Conservation (phyloP, 2,888 invertebrate species). For the Ceraclea dissimilis region DNA sequence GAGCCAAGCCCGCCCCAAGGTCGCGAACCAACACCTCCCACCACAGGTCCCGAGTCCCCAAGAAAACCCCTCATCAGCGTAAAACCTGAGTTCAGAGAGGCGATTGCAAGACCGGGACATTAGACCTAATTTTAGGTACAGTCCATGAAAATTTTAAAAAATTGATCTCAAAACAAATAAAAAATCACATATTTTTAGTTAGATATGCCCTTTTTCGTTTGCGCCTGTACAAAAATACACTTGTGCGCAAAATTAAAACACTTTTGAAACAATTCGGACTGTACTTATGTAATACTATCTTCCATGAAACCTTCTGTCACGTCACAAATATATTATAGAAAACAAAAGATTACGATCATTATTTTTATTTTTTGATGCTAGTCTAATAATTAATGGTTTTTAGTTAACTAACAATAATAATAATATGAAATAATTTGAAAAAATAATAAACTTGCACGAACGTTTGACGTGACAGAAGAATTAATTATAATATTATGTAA, state of each 20-base stretch:
- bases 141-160: not conserved
- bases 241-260: not conserved
- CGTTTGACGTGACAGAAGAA: not conserved
- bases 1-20: not conserved
- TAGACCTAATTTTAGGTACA: conserved; percentile 1
- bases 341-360: not conserved
- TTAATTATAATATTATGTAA: not conserved
- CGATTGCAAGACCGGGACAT: conserved; percentile 10
- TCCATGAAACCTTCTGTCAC: conserved; percentile 6
- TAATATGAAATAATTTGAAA: not conserved
- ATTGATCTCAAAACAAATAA: not conserved
- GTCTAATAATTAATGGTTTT: not conserved
- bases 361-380: conserved; percentile 1
- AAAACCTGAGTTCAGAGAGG: conserved; percentile 47
- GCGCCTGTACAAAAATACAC: not conserved
- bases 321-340: not conserved
- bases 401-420: not conserved
- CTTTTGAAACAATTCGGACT: not conserved
- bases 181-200: not conserved
- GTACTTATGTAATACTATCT: not conserved
- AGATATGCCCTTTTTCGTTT: not conserved
- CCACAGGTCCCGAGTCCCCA: conserved; percentile 33
- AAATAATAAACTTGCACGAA: too few species aligned
- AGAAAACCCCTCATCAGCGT: conserved; percentile 50
- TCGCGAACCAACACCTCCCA: conserved; percentile 17